Conservation (phyloP, 2,113 vertebrate species). For the Colossoma macropomum region DNA sequence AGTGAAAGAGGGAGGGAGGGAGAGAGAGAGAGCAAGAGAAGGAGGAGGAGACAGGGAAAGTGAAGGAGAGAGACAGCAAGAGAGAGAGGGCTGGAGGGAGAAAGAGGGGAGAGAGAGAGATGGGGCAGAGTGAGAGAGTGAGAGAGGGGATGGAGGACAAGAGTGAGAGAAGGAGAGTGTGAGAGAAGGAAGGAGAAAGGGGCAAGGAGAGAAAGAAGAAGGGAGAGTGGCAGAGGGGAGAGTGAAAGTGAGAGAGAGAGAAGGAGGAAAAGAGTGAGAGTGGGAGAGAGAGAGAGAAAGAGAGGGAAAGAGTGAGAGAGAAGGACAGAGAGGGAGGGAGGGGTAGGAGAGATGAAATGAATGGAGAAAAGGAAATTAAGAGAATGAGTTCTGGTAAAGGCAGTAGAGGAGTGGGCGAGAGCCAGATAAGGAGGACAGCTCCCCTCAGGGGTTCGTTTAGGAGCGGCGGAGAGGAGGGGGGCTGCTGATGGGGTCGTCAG, state of each 20-base stretch:
- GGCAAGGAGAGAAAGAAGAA: too few species aligned
- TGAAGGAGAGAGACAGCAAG: too few species aligned
- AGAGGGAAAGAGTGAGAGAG: not conserved
- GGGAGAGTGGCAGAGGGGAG: too few species aligned
- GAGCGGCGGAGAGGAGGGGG: not conserved
- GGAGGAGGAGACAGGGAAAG: constrained; percentile 51
- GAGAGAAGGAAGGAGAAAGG: too few species aligned
- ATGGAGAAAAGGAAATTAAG: constrained; percentile 45
- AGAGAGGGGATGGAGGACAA: too few species aligned
- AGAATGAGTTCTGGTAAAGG: not conserved
- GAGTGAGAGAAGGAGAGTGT: too few species aligned
- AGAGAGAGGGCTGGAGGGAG: too few species aligned
- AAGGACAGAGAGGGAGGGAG: constrained; percentile 46
- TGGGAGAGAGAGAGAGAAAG: not conserved
- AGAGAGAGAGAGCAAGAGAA: constrained; percentile 8
- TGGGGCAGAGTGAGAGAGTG: too few species aligned
- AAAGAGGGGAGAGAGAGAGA: too few species aligned
- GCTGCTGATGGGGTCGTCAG: not conserved
- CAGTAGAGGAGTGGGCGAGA: not conserved
- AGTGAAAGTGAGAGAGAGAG: too few species aligned
- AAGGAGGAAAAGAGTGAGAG: too few species aligned
- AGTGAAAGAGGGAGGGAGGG: not conserved
- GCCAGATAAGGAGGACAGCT: not conserved
- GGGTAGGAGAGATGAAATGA: not conserved
- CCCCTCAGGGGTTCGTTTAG: not conserved